These are phyloP conservation scores for Charanyca ferruginea DNA, from an alignment of 2,888 invertebrate species.

Conservation along the genomic window DNA sequence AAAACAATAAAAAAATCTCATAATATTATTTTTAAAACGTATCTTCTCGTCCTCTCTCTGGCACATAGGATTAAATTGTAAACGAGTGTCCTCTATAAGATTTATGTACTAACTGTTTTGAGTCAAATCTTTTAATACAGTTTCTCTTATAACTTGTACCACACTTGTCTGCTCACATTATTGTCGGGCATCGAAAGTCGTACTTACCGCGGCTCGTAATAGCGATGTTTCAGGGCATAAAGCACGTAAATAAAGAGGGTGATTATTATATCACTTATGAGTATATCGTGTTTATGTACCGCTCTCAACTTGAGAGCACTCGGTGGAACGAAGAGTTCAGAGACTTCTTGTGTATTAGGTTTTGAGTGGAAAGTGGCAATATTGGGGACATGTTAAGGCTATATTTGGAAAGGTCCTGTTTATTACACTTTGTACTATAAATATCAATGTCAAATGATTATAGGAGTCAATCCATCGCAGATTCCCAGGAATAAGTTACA, in stretches of 20 bases:
- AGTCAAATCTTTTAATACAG: neutral
- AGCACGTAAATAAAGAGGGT: constrained; percentile 47
- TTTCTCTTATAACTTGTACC: constrained; percentile 16
- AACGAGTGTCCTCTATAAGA: too few relatives aligned
- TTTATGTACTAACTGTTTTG: too few relatives aligned
- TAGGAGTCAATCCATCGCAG: too few relatives aligned
- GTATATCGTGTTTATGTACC: constrained; percentile 18
- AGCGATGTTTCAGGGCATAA: constrained; percentile 62
- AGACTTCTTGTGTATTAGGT: constrained; percentile 22
- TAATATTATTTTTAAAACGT: too few relatives aligned
- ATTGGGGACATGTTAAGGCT: neutral
- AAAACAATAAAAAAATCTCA: too few relatives aligned
- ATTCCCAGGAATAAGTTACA: too few relatives aligned
- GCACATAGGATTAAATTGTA: too few relatives aligned
- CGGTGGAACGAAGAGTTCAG: constrained; percentile 34
- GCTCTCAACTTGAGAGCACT: constrained; percentile 19
- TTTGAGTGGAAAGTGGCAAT: constrained; percentile 17
- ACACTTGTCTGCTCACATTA: constrained; percentile 39
- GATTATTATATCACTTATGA: constrained; percentile 49
- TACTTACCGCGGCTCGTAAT: constrained; percentile 48
- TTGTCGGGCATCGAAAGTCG: constrained; percentile 53
- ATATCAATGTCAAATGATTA: too few relatives aligned
- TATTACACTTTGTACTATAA: too few relatives aligned
- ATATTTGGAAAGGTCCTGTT: constrained; percentile 9
- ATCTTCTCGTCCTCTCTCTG: too few relatives aligned